Conservation (phyloP, 2,113 vertebrate species). For the Megatriorchis doriae region DNA sequence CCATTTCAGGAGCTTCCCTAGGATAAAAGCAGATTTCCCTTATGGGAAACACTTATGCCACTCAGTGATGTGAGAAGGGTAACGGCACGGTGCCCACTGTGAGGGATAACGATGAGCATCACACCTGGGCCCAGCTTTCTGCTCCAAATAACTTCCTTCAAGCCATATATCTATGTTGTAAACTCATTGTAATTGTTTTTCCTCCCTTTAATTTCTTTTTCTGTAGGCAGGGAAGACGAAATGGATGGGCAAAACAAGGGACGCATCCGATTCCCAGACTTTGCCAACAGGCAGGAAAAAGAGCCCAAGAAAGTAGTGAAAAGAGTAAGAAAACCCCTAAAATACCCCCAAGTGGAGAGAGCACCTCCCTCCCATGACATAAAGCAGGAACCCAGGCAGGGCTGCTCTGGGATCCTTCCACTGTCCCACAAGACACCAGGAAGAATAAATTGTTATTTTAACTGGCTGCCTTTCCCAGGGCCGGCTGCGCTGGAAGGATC, state of each 20-base stretch:
- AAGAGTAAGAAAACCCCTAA: not conserved
- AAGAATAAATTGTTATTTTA: constrained; percentile 58
- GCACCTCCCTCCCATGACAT: not conserved
- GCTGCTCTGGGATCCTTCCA: constrained; percentile 33
- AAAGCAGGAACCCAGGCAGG: not conserved
- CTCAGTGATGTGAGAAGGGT: not conserved
- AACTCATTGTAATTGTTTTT: not conserved
- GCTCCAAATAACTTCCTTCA: not conserved
- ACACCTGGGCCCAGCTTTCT: not conserved
- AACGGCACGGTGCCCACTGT: accelerated
- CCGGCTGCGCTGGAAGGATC: not conserved
- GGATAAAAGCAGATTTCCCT: not conserved
- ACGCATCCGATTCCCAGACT: not conserved
- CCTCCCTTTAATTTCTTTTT: not conserved
- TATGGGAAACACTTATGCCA: not conserved
- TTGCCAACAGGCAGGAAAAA: not conserved
- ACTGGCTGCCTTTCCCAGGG: constrained; percentile 12
- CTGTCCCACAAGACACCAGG: not conserved
- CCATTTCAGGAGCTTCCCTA: not conserved
- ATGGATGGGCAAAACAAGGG: not conserved
- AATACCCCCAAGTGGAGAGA: not conserved
- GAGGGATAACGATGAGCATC: not conserved
- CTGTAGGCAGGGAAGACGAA: not conserved
- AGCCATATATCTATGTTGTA: not conserved
- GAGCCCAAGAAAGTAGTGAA: not conserved